phyloP scores from a whole-genome alignment of 2,797 vertebrate species.

The Rhinogobio ventralis region DNA sequence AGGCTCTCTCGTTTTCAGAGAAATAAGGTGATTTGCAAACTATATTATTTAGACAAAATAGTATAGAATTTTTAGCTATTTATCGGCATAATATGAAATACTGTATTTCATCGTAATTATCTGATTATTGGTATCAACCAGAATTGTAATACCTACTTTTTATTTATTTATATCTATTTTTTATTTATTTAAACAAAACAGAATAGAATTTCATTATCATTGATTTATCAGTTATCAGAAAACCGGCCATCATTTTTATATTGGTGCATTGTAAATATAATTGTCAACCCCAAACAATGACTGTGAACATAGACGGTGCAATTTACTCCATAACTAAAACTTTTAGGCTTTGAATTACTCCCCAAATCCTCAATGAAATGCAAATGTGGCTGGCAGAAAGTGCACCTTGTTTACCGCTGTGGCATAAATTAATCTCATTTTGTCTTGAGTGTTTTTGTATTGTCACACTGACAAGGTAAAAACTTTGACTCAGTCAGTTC shows the following conservation, averaged over 20 bases:
- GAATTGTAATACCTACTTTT: not conserved
- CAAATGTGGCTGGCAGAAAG: not conserved
- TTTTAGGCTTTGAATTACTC: slow-evolving; percentile 12
- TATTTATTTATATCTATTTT: not conserved
- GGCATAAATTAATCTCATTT: slow-evolving; percentile 17
- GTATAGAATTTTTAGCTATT: not conserved
- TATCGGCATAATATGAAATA: not conserved
- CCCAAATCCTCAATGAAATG: not conserved
- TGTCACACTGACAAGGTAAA: slow-evolving; percentile 5
- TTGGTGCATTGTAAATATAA: not conserved
- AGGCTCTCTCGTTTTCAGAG: too few species aligned
- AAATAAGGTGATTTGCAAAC: too few species aligned
- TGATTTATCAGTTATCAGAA: not conserved
- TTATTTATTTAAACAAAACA: not conserved
- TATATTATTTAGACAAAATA: not conserved
- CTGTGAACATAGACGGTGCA: not conserved
- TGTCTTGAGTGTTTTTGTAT: slow-evolving; percentile 3
- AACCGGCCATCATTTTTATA: not conserved
- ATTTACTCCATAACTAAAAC: slow-evolving; percentile 9
- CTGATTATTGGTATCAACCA: not conserved
- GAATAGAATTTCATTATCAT: not conserved
- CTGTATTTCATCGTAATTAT: too few species aligned
- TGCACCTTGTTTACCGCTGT: not conserved
- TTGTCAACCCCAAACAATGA: not conserved
- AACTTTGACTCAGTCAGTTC: slow-evolving; percentile 19